Base-by-base conservation (phyloP, 1,140 invertebrate species). In the Thaumatotibia leucotreta region DNA sequence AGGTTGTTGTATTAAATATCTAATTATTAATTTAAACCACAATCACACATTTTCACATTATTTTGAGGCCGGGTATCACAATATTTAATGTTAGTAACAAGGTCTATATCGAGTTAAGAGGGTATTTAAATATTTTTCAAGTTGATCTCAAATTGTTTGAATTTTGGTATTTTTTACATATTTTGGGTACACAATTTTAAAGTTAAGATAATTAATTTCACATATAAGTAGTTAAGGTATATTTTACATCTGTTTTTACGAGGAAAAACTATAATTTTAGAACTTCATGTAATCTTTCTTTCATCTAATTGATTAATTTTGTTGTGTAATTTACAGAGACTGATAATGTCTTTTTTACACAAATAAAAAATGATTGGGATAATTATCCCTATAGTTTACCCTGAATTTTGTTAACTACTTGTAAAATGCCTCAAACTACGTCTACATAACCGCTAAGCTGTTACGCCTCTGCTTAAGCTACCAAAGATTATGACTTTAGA, bases 191-290 rank as follows among this genome's bases (percentile, higher is more conserved):
- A 17, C 17, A 17, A 45, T 9, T 39, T 39, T 35, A n/a, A n/a
- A n/a, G n/a, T 45, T 20, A 45, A 45, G 8, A 20, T 14, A 14
- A 17, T 5, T 14, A 8, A 20, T 45, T 20, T 17, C 11, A n/a
- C n/a, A n/a, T n/a, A n/a, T n/a, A n/a, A 17, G 4, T 45, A 45
- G 5, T 0, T 45, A 45, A 4, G 6, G 8, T 11, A 4, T 39
- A 14, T 45, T 45, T 45, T 45, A 69, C 49, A 69, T 77, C 63
- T 76, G 69, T 70, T 82, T 73, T 79, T 72, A n/a, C n/a, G n/a
- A n/a, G n/a, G n/a, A n/a, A n/a, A n/a, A n/a, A n/a, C n/a, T n/a
- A n/a, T n/a, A n/a, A n/a, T n/a, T n/a, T n/a, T n/a, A n/a, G n/a
- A n/a, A n/a, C n/a, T n/a, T n/a, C n/a, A n/a, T n/a, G n/a, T n/a